Evolutionary conservation across 2,888 invertebrate species (phyloP).

Genomic region (Caenorhabditis sinica): DNA sequence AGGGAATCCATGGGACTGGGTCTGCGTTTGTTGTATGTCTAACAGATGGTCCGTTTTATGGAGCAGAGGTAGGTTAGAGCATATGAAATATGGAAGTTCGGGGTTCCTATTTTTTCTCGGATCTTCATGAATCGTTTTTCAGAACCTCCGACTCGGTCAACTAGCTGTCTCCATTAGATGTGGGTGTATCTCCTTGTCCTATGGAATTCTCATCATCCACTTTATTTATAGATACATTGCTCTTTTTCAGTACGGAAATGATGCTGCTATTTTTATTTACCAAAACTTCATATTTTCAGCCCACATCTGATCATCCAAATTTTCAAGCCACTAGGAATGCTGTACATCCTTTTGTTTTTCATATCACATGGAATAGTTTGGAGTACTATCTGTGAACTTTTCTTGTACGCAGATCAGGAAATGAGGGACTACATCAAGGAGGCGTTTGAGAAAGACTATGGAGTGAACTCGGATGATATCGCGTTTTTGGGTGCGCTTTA

Average conservation of each 20-base stretch:
- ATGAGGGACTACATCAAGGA: conserved; percentile 45
- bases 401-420: conserved; percentile 42
- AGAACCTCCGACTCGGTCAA: conserved; percentile 26
- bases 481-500: conserved; percentile 47
- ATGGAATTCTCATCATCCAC: conserved; percentile 41
- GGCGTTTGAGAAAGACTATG: conserved; percentile 28
- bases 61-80: conserved; percentile 1
- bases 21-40: conserved; percentile 38
- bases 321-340: no score
- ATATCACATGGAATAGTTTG: no score
- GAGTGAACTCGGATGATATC: conserved; percentile 42
- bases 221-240: conserved; percentile 15
- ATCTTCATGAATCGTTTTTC: neutral
- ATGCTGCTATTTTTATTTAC: neutral
- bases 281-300: conserved; percentile 19
- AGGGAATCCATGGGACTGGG: conserved; percentile 44
- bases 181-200: conserved; percentile 40
- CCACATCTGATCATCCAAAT: no score
- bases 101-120: no score
- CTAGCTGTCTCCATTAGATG: conserved; percentile 49
- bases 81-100: no score
- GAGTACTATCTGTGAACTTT: conserved; percentile 31
- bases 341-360: no score
- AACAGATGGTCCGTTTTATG: conserved; percentile 54
- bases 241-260: neutral